Evolutionary conservation across 2,113 vertebrate species (phyloP), one percentile per base, ranked within the genome.

Genomic region (Scatophagus argus): DNA sequence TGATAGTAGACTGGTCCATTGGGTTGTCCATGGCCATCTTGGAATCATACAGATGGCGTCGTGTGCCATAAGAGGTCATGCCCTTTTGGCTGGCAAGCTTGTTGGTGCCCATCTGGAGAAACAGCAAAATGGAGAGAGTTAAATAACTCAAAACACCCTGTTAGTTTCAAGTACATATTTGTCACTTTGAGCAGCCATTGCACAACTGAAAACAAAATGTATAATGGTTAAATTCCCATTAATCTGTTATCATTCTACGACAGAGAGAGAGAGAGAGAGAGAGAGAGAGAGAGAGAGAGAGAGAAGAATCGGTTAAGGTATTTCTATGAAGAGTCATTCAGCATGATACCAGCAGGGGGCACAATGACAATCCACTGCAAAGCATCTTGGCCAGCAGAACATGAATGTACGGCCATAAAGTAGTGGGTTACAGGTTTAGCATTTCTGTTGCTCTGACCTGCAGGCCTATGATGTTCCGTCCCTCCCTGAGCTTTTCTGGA

Each of bases 61-160:
- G 93, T 25, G 97, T 98, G 34, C 97, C 97, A 0, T 98, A 98
- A 0, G 97, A 97, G 0, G 97, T 98, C 97, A 98, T 98, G 43
- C 97, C 97, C 87, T 98, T 97, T 84, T 98, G 97, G 88, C 97
- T 98, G 77, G 97, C 97, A 9, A 97, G 96, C 89, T 97, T 97
- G 90, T 98, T 98, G 92, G 97, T 98, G 65, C 97, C 97, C 97
- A 98, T 98, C 97, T 98, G 44, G 12, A 71, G n/a, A 34, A 3
- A 55, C 8, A 34, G 9, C 1, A 36, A 63, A 47, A 69, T 2
- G 2, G 8, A 62, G 3, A 9, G 14, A 62, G 31, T 31, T 41
- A 44, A 43, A 39, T 10, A 29, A 5, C 27, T 39, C 12, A 51
- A n/a, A 43, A 39, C 17, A 39, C 29, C 29, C 17, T 6, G 23